Evolutionary conservation across 2,888 invertebrate genomes (phyloP).

Genomic region (Drosophila buzzatii): DNA sequence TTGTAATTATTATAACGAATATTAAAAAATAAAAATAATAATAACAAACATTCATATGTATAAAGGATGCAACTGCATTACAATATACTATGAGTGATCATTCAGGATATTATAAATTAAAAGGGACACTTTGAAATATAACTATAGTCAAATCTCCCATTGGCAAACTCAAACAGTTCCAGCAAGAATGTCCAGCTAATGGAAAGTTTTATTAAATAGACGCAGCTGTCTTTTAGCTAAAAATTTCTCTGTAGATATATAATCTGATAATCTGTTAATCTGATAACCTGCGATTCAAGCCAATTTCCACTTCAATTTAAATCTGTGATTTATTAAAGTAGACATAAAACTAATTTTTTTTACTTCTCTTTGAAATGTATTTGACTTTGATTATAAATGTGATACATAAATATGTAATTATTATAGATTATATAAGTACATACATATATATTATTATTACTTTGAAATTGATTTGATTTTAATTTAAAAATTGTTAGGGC

Average conservation of each 20-base stretch:
- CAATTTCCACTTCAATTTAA: neutral
- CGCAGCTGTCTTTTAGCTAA: neutral
- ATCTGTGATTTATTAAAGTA: neutral
- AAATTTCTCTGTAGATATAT: neutral
- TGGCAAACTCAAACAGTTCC: neutral
- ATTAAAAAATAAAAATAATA: too few species aligned
- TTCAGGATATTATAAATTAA: too few species aligned
- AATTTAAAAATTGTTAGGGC: too few species aligned
- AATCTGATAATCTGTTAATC: conserved; percentile 1
- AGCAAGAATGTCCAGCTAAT: neutral
- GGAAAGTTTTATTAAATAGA: neutral
- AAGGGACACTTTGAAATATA: too few species aligned
- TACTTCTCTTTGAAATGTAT: neutral
- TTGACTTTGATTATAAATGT: neutral
- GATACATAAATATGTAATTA: too few species aligned
- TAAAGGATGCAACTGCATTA: too few species aligned
- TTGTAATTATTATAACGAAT: too few species aligned
- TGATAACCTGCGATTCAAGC: neutral
- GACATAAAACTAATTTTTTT: neutral
- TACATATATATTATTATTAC: too few species aligned
- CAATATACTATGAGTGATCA: too few species aligned
- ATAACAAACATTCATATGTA: too few species aligned
- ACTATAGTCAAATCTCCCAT: neutral
- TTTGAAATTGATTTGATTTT: too few species aligned
- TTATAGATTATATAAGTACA: too few species aligned